Base-by-base conservation (phyloP, 2,113 vertebrate genomes). In the Rhodinocichla rosea region DNA sequence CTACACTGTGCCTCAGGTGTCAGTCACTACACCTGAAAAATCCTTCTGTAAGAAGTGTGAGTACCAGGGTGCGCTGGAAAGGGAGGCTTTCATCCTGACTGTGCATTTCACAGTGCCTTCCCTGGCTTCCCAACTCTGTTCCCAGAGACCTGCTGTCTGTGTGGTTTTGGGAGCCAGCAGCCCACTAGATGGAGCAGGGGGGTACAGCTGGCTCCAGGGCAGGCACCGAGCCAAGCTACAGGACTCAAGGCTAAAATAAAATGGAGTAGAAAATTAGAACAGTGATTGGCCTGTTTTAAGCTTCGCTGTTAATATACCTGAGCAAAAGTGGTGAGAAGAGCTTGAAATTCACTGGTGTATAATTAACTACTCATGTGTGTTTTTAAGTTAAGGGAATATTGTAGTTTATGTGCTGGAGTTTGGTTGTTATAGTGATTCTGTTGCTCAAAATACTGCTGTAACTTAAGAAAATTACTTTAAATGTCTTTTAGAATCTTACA, bases 151-250 rank as follows among this genome's bases (percentile, higher is more conserved):
- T 30, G 49, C 65, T 21, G 26, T 22, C 59, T 9, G 15, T 44
- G 32, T 8, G 56, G 8, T 56, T 68, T 56, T 42, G 62, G 76
- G 50, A 60, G n/a, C n/a, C 17, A 6, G 30, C 9, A 69, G 68
- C 40, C 95, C 97, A 77, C 97, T 97, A 97, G 97, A 84, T 95
- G 96, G 96, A 94, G 96, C 85, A 93, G 88, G 52, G 89, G 86
- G 30, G 14, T 64, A 28, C 63, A 35, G 71, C 39, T 27, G 39
- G 35, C 65, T 83, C 32, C 2, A n/a, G 57, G 64, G 37, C 2
- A 37, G 30, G 53, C 68, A 28, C n/a, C 2, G 0, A 13, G n/a
- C 49, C 19, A 4, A 7, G 32, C 87, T 68, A 0, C 33, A 13
- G 17, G 33, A 33, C 68, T 86, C 30, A 39, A 50, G 62, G 69